A percentile compares a stretch with the other conserved stretches of the same genome.
Conservation (phyloP, 2,888 invertebrate species). For the Eupithecia vulgata region DNA sequence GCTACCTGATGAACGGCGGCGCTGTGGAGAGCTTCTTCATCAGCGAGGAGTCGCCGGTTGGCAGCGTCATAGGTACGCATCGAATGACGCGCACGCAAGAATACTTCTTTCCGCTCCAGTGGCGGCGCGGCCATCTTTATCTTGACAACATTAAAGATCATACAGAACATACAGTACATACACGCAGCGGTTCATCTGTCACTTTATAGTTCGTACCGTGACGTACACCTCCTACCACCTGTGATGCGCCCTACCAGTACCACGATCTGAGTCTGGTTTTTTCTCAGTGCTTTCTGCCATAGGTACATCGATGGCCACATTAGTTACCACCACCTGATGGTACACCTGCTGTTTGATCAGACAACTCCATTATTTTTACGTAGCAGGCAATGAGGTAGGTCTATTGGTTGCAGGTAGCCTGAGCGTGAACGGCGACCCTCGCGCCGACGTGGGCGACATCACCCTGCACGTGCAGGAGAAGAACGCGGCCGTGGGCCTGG, state of each 20-base stretch:
- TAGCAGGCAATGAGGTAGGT: constrained; percentile 68
- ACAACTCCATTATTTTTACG: not conserved
- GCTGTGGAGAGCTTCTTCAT: constrained; percentile 96
- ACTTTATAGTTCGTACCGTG: not conserved
- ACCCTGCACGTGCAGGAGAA: constrained; percentile 90
- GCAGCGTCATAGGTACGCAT: constrained; percentile 88
- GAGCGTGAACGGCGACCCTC: constrained; percentile 92
- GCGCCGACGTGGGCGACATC: constrained; percentile 89
- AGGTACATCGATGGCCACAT: too few relatives aligned
- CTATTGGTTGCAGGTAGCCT: constrained; percentile 80
- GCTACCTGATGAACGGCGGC: constrained; percentile 95
- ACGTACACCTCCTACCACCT: not conserved
- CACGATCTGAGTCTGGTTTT: too few relatives aligned
- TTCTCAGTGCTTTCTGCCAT: too few relatives aligned
- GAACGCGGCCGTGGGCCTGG: constrained; percentile 91
- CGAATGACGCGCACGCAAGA: constrained; percentile 22
- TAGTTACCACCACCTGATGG: not conserved
- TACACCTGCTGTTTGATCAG: not conserved
- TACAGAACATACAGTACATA: too few relatives aligned
- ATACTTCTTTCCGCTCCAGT: not conserved
- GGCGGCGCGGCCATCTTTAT: not conserved
- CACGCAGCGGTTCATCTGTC: not conserved
- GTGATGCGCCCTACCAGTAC: too few relatives aligned
- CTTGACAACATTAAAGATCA: not conserved
- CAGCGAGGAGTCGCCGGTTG: constrained; percentile 92